A percentile compares a stretch with the other conserved stretches of the same genome.
These are phyloP conservation scores for Apistogramma diplotaenia DNA, from an alignment of 2,113 vertebrate genomes.

Conservation along the genomic window DNA sequence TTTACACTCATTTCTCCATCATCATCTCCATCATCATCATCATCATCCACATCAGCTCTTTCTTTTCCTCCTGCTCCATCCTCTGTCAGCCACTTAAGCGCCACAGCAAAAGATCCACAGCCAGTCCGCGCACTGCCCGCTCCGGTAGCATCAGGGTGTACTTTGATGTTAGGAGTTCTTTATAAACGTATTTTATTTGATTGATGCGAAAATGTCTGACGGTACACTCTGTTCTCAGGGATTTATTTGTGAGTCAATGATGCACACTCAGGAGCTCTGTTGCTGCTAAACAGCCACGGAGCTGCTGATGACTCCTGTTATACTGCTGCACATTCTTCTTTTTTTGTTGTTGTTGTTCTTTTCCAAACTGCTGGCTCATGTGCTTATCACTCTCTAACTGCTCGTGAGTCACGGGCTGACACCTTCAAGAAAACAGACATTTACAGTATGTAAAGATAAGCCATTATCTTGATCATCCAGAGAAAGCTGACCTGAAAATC, in stretches of 20 bases:
- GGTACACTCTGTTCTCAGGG: conserved; percentile 54
- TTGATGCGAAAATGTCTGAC: conserved; percentile 56
- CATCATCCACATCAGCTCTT: background rate
- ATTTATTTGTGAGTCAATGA: conserved; percentile 61
- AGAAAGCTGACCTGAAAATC: background rate
- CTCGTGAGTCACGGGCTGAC: conserved; percentile 27
- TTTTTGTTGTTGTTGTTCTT: conserved; percentile 7
- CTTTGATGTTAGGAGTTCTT: conserved; percentile 64
- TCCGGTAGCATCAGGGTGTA: conserved; percentile 18
- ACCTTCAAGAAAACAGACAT: conserved; percentile 39
- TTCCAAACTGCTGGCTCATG: conserved; percentile 30
- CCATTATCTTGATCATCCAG: background rate
- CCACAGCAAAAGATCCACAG: conserved; percentile 18
- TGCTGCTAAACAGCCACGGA: conserved; percentile 44
- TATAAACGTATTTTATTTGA: conserved; percentile 59
- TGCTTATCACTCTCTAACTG: conserved; percentile 27
- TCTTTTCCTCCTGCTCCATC: background rate
- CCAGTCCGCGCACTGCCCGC: conserved; percentile 25
- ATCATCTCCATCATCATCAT: too few relatives aligned
- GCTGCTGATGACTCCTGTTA: conserved; percentile 37
- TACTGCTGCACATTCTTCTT: conserved; percentile 45
- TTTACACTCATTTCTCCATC: background rate
- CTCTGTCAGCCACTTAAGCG: conserved; percentile 23
- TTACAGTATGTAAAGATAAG: background rate
- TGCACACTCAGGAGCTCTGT: conserved; percentile 33